These are phyloP conservation scores for Ptilorrhoa leucosticta DNA, from an alignment of 2,113 vertebrate species.

Conservation along the genomic window DNA sequence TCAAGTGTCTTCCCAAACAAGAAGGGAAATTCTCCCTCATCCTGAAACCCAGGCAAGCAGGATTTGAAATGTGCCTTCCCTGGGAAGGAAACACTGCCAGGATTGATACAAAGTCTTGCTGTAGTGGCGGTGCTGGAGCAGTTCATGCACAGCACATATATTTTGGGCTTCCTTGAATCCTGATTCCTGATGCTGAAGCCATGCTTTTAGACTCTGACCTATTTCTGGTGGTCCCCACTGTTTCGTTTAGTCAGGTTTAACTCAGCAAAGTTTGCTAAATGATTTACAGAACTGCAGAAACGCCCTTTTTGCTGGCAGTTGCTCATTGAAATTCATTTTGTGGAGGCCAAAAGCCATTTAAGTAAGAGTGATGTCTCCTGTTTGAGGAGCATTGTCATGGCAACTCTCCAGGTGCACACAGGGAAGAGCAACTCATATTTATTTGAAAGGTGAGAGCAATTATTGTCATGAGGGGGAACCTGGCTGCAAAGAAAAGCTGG, in stretches of 20 bases:
- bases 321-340: slow-evolving; percentile 47
- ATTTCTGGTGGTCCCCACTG: background rate
- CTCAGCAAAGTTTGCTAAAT: slow-evolving; percentile 17
- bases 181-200: background rate
- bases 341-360: slow-evolving; percentile 21
- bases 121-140: background rate
- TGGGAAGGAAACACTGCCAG: background rate
- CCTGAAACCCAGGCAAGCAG: background rate
- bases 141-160: background rate
- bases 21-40: background rate
- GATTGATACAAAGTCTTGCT: background rate
- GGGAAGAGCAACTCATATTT: background rate
- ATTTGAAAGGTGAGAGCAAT: slow-evolving; percentile 54
- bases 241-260: background rate
- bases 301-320: background rate
- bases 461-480: background rate
- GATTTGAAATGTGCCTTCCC: background rate
- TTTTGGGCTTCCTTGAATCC: background rate
- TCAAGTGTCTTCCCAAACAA: background rate
- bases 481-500: background rate
- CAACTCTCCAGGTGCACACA: slow-evolving; percentile 37
- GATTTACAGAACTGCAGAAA: slow-evolving; percentile 39
- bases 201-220: background rate
- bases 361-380: slow-evolving; percentile 10
- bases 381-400: slow-evolving; percentile 63